phyloP scores from a whole-genome alignment of 2,797 vertebrate genomes.

The Emydoidea blandingii region DNA sequence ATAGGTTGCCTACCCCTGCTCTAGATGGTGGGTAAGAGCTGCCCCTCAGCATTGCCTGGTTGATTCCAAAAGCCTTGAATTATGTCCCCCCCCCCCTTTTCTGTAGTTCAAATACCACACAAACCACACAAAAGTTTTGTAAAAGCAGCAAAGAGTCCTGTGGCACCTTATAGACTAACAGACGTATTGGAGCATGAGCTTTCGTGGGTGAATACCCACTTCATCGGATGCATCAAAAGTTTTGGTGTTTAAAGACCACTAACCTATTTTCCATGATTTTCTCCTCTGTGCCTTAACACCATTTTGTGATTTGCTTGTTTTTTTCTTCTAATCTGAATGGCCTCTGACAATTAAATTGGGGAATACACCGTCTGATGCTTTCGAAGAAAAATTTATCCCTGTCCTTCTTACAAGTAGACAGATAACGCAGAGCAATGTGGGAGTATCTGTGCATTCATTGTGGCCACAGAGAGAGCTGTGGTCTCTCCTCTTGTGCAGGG shows the following conservation, averaged over 20 bases:
- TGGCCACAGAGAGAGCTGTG: not conserved
- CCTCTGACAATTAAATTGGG: not conserved
- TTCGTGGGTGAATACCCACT: too few relatives aligned
- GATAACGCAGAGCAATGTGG: not conserved
- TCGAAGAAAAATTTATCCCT: not conserved
- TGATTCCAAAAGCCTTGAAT: slow-evolving; percentile 21
- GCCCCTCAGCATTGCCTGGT: slow-evolving; percentile 12
- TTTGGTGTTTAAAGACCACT: slow-evolving; percentile 1
- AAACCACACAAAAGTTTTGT: not conserved
- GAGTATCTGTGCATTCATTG: fast-evolving
- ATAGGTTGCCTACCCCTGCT: not conserved
- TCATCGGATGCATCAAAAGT: not conserved
- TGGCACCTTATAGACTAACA: too few relatives aligned
- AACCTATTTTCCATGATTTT: slow-evolving; percentile 35
- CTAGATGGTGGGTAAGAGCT: not conserved
- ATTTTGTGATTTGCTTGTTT: not conserved
- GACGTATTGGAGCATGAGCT: too few relatives aligned
- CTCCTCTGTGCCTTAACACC: fast-evolving
- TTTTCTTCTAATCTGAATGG: not conserved
- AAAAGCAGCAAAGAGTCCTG: too few relatives aligned
- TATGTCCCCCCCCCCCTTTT: not conserved
- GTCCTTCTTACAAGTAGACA: not conserved
- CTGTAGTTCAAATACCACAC: not conserved
- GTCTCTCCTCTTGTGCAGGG: not conserved
- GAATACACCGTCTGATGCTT: not conserved